Evolutionary conservation across 2,113 vertebrate genomes (phyloP).

Genomic region (Odobenus rosmarus): DNA sequence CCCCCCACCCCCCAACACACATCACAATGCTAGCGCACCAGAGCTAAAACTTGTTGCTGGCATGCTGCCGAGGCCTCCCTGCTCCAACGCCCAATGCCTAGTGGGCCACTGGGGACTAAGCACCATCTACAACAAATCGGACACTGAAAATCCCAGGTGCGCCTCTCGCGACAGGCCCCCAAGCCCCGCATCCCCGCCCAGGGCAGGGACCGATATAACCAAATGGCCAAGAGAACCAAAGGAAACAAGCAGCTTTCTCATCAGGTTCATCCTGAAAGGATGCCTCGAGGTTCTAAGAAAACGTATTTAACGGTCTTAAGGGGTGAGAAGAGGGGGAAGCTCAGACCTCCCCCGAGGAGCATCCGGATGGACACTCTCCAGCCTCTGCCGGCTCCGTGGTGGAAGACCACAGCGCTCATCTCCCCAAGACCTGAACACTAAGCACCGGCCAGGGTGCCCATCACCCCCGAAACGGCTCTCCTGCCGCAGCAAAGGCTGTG

Average conservation of each 20-base stretch:
- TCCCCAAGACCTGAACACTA: background rate
- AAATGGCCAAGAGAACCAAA: background rate
- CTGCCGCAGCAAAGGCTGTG: rapidly evolving
- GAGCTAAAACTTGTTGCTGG: background rate
- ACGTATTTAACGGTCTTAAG: background rate
- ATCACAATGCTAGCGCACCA: background rate
- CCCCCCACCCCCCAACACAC: background rate
- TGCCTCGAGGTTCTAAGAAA: background rate
- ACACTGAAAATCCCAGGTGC: background rate
- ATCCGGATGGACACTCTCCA: no score
- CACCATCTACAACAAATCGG: background rate
- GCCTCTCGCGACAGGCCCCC: background rate
- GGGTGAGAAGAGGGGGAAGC: rapidly evolving
- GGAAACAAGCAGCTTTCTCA: background rate
- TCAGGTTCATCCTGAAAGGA: background rate
- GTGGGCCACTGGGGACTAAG: no score
- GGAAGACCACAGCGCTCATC: background rate
- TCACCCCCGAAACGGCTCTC: background rate
- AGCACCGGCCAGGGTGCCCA: background rate
- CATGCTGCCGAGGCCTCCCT: rapidly evolving
- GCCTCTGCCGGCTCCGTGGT: background rate
- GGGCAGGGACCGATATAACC: rapidly evolving
- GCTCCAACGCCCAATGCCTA: background rate
- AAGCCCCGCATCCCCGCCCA: background rate
- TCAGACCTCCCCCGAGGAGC: background rate